Base-by-base conservation (phyloP, 2,797 vertebrate species). In the Acridotheres tristis region DNA sequence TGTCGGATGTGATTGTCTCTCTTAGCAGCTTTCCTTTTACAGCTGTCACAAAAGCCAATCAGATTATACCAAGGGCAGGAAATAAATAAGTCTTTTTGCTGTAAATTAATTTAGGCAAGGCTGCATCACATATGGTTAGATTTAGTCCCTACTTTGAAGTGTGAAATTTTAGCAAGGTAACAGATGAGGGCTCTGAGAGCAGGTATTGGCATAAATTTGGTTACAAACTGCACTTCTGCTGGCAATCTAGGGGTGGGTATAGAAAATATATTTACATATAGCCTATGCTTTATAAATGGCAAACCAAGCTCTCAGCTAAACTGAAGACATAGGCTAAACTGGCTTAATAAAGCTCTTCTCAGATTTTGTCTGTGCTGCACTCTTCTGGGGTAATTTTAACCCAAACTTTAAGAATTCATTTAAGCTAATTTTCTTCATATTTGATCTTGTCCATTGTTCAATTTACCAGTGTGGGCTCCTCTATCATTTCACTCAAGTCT, bases 11-110 rank as follows among this genome's bases (percentile, higher is more conserved):
- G 91, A 97, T 97, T 95, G 89, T 98, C 78, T 97, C 86, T 94
- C 78, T 96, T 89, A 93, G 93, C 85, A 92, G 89, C 93, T 87
- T 97, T 97, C 91, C 89, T 83, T 85, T 96, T 97, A 93, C 78
- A 96, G 78, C 88, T 97, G 79, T 96, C 97, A 95, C 95, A 88
- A 95, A 96, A 97, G 87, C 88, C 96, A 97, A 93, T 96, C 96
- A 96, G 92, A 96, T 97, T 96, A 96, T 88, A 94, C 72, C 65
- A 85, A 96, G 88, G 91, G 85, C 92, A 97, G 86, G 93, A 97
- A 97, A 97, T 96, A 97, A 96, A 95, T 96, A 88, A 69, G 83
- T 78, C 82, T 59, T 95, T 95, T 94, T 90, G 73, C 54, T 94
- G 82, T 90, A 95, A 95, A 94, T 96, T 92, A 97, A 94, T 96